phyloP scores from a whole-genome alignment of 2,797 vertebrate species.

The Chrysocyon brachyurus region DNA sequence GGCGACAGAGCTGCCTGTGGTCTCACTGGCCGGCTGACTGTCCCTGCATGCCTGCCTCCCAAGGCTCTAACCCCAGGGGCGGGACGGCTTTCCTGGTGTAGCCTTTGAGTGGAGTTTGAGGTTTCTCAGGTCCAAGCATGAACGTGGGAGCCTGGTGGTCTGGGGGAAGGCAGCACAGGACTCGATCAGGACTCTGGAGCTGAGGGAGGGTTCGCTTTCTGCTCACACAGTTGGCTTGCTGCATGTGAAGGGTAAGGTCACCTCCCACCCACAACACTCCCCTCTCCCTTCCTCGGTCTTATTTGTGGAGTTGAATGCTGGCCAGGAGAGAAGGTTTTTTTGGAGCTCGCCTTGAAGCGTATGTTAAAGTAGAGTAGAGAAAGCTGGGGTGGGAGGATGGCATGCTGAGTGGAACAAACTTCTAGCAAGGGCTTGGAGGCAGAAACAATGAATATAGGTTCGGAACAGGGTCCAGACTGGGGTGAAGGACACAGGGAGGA shows the following conservation, averaged over 20 bases:
- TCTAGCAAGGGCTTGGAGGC: neutral
- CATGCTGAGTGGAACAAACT: neutral
- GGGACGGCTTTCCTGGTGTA: neutral
- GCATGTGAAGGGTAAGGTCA: neutral
- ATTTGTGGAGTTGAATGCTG: no score
- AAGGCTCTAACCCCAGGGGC: neutral
- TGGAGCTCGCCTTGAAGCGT: neutral
- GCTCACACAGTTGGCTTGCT: neutral
- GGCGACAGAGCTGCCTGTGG: no score
- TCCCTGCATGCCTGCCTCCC: neutral
- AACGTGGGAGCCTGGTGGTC: neutral
- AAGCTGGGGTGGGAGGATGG: neutral
- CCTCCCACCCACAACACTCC: neutral
- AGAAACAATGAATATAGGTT: fast-evolving
- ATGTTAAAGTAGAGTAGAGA: neutral
- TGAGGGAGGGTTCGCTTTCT: neutral
- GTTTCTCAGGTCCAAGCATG: neutral
- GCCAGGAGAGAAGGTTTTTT: neutral
- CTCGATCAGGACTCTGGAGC: neutral
- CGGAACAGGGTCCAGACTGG: neutral
- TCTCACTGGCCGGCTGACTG: no score
- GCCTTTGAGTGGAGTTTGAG: neutral
- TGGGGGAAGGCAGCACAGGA: neutral
- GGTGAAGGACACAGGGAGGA: no score
- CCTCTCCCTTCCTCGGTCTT: neutral